A percentile compares a stretch with the other conserved stretches of the same genome.
These are phyloP conservation scores for Selene dorsalis DNA, from an alignment of 2,797 vertebrate genomes.

Conservation along the genomic window DNA sequence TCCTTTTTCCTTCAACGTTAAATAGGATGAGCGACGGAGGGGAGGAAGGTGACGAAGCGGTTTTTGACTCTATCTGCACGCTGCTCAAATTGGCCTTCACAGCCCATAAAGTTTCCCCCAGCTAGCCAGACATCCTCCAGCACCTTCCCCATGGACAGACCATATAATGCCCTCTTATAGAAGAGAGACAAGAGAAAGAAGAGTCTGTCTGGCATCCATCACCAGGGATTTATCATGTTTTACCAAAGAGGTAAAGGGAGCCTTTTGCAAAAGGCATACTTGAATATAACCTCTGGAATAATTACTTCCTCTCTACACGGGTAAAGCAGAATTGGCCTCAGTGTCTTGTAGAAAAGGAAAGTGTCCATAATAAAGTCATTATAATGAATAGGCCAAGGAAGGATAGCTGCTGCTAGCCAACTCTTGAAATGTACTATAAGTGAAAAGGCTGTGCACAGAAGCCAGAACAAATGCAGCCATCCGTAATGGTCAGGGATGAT, in stretches of 20 bases:
- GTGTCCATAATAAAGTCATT: conserved; percentile 48
- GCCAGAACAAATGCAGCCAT: conserved; percentile 7
- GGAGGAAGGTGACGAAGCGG: conserved; percentile 50
- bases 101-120: conserved; percentile 76
- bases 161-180: conserved; percentile 68
- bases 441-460: conserved; percentile 12
- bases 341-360: conserved; percentile 35
- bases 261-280: conserved; percentile 34
- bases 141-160: conserved; percentile 61
- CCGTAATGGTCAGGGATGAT: conserved; percentile 3
- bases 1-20: conserved; percentile 24
- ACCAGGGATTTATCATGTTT: conserved; percentile 34
- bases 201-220: conserved; percentile 43
- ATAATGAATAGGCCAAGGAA: conserved; percentile 37
- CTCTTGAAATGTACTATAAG: conserved; percentile 27
- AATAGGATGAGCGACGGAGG: conserved; percentile 39
- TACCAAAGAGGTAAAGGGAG: conserved; percentile 22
- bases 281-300: conserved; percentile 44
- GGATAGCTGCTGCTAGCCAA: conserved; percentile 14
- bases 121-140: conserved; percentile 62
- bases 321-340: conserved; percentile 38
- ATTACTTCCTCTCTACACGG: conserved; percentile 41
- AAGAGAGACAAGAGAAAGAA: conserved; percentile 45
- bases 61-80: conserved; percentile 62
- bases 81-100: conserved; percentile 80